Percentiles rank a stretch among this genome's conserved stretches.
Conservation (phyloP, 2,888 invertebrate genomes). For the Erannis defoliaria region DNA sequence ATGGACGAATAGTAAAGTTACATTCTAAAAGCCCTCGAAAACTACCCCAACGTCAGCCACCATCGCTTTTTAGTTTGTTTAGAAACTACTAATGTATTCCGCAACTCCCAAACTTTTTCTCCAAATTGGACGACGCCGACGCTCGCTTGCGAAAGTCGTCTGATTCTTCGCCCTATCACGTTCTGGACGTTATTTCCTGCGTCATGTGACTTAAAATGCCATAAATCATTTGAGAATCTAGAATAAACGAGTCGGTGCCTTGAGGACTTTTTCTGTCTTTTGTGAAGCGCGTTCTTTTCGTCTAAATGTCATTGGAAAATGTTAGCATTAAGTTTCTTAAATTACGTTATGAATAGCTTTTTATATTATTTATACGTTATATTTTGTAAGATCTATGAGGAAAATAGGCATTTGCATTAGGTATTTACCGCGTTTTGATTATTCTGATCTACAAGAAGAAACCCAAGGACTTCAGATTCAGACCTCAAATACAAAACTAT, state of each 20-base stretch:
- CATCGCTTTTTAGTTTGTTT: conserved; percentile 42
- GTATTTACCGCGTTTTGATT: too few relatives aligned
- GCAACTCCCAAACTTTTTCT: conserved; percentile 42
- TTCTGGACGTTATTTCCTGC: conserved; percentile 46
- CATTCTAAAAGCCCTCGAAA: conserved; percentile 11
- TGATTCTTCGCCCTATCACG: conserved; percentile 35
- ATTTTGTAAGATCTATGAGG: too few relatives aligned
- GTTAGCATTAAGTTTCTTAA: conserved; percentile 2
- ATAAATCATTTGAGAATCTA: conserved; percentile 49
- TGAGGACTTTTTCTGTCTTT: conserved; percentile 41
- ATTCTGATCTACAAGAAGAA: background rate
- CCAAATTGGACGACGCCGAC: conserved; percentile 40
- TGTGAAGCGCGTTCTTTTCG: conserved; percentile 44
- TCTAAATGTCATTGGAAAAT: conserved; percentile 41
- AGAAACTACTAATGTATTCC: conserved; percentile 48
- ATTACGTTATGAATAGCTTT: background rate
- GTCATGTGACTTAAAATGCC: conserved; percentile 44
- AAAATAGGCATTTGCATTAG: too few relatives aligned
- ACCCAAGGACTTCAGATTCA: too few relatives aligned
- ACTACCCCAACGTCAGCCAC: conserved; percentile 14
- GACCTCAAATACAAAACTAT: too few relatives aligned
- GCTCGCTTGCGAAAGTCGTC: conserved; percentile 45
- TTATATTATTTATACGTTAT: background rate
- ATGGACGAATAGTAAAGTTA: background rate
- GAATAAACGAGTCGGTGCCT: conserved; percentile 51